phyloP scores from a whole-genome alignment of 2,797 vertebrate species.

The Eidolon dupreanum region DNA sequence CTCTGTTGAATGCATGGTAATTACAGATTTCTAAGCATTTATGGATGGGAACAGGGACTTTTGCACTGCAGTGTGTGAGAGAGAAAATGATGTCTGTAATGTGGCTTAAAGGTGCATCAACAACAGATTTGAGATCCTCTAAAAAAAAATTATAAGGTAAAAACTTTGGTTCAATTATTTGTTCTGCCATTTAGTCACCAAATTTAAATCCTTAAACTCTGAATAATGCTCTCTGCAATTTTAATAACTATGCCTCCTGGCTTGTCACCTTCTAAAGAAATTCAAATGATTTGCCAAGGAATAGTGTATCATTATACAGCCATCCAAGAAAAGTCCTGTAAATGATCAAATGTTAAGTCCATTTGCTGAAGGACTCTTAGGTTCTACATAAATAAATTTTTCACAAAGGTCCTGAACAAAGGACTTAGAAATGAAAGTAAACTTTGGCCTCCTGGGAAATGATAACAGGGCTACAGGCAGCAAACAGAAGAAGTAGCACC shows the following conservation, averaged over 20 bases:
- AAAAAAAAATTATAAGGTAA: not conserved
- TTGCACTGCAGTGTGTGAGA: not conserved
- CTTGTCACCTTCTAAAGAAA: not conserved
- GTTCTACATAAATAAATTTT: not conserved
- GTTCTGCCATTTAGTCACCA: not conserved
- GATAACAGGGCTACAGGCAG: not conserved
- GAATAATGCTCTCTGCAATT: not conserved
- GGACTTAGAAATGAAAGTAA: not conserved
- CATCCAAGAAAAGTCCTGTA: not conserved
- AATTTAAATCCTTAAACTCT: not conserved
- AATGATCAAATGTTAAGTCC: not conserved
- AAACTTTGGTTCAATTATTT: not conserved
- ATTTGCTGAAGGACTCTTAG: not conserved
- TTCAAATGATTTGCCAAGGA: not conserved
- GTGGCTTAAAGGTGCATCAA: not conserved
- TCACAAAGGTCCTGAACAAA: not conserved
- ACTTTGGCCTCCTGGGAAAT: not conserved
- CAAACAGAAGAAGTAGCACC: not conserved
- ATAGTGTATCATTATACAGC: not conserved
- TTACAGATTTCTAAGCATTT: not conserved
- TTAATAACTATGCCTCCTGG: not conserved
- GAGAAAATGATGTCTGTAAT: not conserved
- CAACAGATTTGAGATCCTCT: not conserved
- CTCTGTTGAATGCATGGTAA: not conserved
- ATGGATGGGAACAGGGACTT: not conserved